Percentiles rank a stretch among this genome's conserved stretches.
Conservation (phyloP, 2,113 vertebrate species). For the Caranx ignobilis region DNA sequence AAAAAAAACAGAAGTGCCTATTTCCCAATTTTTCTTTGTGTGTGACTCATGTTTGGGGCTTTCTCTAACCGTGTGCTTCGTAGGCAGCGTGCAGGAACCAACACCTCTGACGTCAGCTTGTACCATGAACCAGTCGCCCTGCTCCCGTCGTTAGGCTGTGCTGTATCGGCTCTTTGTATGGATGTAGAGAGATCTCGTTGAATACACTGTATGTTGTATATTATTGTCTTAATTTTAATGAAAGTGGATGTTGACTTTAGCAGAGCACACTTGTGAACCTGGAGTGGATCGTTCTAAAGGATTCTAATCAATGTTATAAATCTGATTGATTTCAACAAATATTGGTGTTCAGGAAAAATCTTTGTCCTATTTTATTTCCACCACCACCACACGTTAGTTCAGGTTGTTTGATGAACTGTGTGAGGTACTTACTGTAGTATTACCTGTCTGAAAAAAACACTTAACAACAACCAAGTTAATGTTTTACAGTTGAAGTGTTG, state of each 20-base stretch:
- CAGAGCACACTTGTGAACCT: conserved; percentile 60
- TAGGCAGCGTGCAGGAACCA: conserved; percentile 31
- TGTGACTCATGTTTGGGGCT: conserved; percentile 56
- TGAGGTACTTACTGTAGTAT: too few species aligned
- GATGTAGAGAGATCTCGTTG: conserved; percentile 62
- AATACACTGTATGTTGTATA: conserved; percentile 72
- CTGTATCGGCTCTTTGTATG: conserved; percentile 62
- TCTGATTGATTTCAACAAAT: conserved; percentile 54
- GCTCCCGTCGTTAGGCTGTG: conserved; percentile 53
- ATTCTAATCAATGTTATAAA: conserved; percentile 57
- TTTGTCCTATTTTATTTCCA: conserved; percentile 38
- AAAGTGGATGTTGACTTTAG: conserved; percentile 62
- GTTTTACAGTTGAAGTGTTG: too few species aligned
- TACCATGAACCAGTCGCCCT: conserved; percentile 44
- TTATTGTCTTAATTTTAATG: conserved; percentile 69
- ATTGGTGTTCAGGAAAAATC: conserved; percentile 21
- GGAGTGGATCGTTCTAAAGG: conserved; percentile 46
- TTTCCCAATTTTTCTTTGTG: conserved; percentile 63
- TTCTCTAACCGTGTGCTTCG: conserved; percentile 49
- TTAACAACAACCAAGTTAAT: too few species aligned
- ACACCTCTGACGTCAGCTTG: conserved; percentile 47
- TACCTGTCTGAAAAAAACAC: too few species aligned
- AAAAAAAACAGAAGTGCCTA: conserved; percentile 81
- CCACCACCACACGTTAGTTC: background rate
- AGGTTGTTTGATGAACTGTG: too few species aligned